phyloP scores from a whole-genome alignment of 30 jellyfish, hydroid and myxozoan species.

The Aurelia aurita complex sp. Pacific region DNA sequence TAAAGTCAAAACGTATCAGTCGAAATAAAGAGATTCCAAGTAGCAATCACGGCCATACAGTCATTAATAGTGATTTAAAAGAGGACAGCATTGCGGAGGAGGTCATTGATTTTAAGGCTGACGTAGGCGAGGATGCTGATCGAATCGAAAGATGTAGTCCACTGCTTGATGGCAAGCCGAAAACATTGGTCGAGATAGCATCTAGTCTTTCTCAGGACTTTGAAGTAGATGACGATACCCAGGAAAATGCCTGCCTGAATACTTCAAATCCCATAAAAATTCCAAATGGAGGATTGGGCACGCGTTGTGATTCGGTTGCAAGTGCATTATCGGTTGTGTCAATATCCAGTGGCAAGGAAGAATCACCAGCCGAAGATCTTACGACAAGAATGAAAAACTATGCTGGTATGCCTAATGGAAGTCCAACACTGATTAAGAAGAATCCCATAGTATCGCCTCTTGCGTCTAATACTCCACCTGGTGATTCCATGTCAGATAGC shows the following conservation, averaged over 20 bases:
- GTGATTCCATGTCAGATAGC: no score
- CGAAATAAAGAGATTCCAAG: slow-evolving; percentile 10
- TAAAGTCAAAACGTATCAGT: slow-evolving; percentile 19
- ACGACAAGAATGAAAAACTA: background rate
- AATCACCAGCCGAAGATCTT: background rate
- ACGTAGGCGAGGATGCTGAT: background rate
- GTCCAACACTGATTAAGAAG: background rate
- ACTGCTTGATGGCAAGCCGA: slow-evolving; percentile 14
- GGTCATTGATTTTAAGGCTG: background rate
- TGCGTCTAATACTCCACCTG: background rate
- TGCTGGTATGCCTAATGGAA: background rate
- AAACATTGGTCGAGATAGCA: slow-evolving; percentile 43
- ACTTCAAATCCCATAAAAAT: slow-evolving; percentile 16
- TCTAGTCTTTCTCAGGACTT: slow-evolving; percentile 8
- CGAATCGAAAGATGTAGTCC: background rate
- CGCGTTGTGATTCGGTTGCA: slow-evolving; percentile 50
- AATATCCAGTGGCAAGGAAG: slow-evolving; percentile 22
- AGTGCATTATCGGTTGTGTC: slow-evolving; percentile 50
- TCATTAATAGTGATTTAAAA: background rate
- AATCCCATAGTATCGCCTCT: background rate
- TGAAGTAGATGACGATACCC: slow-evolving; percentile 3
- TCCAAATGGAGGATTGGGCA: slow-evolving; percentile 24
- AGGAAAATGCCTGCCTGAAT: background rate
- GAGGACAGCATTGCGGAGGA: background rate
- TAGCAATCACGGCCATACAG: background rate